Base-by-base conservation (phyloP, 2,888 invertebrate species). In the Emmelina monodactyla region DNA sequence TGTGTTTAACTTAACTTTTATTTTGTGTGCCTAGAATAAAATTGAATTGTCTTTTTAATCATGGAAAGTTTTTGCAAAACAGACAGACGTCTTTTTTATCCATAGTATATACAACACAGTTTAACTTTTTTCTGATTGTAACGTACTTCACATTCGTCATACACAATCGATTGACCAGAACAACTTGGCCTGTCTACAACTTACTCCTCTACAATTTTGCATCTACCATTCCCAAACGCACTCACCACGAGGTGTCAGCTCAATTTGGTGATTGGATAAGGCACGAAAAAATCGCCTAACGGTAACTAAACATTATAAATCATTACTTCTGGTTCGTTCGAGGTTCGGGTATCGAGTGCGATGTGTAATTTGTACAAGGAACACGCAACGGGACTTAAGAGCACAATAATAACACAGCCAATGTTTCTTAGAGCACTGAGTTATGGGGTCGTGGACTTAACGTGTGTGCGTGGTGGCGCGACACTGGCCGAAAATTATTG, bases 271-370 rank as follows among this genome's bases (percentile, higher is more conserved):
- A 31, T 3, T 3, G 40, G 40, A 40, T 40, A 40, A 40, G 40
- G 40, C 40, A 40, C 40, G 40, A 37, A 37, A 37, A 40, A 35
- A 28, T 32, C 15, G 14, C 9, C 7, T 40, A 40, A 37, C 40
- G 35, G 40, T 37, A 37, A 32, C 22, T 16, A 25, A 25, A 22
- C 25, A 32, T 37, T 37, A 19, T 35, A 22, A 38, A 34, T 34
- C 16, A 28, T 25, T 25, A 25, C 25, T 25, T 25, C 25, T n/a
- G n/a, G n/a, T n/a, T n/a, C n/a, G n/a, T n/a, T n/a, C n/a, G n/a
- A n/a, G n/a, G n/a, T n/a, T n/a, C n/a, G n/a, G n/a, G n/a, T n/a
- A n/a, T 25, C 3, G 25, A n/a, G n/a, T 25, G 25, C 11, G 11
- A 25, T 25, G 25, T 25, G 25, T 25, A 25, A 25, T 25, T 25